Conservation (phyloP, 2,888 invertebrate species). For the Osmoderma eremita region DNA sequence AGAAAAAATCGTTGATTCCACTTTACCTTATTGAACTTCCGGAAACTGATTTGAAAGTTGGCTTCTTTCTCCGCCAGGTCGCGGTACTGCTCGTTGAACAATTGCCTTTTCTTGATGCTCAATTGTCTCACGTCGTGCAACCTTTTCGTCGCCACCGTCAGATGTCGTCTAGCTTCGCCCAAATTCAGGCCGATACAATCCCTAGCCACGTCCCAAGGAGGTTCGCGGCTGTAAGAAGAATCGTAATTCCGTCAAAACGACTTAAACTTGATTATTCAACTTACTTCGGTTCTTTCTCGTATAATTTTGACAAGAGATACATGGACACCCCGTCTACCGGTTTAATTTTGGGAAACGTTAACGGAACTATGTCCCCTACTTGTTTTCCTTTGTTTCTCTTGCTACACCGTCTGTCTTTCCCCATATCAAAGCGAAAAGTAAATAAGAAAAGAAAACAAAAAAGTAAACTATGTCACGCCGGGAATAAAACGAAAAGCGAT, state of each 20-base stretch:
- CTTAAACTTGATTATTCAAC: not conserved
- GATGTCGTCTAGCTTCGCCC: constrained; percentile 55
- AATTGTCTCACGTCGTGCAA: constrained; percentile 14
- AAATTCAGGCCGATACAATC: constrained; percentile 66
- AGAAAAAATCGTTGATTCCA: too few relatives aligned
- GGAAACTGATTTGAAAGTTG: constrained; percentile 58
- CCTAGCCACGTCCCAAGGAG: constrained; percentile 72
- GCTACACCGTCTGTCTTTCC: too few relatives aligned
- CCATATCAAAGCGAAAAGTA: too few relatives aligned
- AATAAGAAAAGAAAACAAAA: too few relatives aligned
- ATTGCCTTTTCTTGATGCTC: constrained; percentile 8
- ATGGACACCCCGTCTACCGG: constrained; percentile 22
- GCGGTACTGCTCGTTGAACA: constrained; percentile 22
- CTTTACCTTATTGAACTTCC: constrained; percentile 69
- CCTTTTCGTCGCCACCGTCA: not conserved
- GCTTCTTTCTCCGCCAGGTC: constrained; percentile 26
- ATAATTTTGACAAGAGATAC: constrained; percentile 35
- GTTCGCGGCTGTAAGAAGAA: constrained; percentile 65
- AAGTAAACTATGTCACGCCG: too few relatives aligned
- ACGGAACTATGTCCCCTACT: constrained; percentile 28
- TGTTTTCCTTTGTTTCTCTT: too few relatives aligned
- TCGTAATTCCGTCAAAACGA: too few relatives aligned
- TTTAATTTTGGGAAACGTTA: constrained; percentile 35
- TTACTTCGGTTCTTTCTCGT: constrained; percentile 27
- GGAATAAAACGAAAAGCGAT: too few relatives aligned